phyloP scores from a whole-genome alignment of 92 coral and sea anemone species.

The Porites rus region DNA sequence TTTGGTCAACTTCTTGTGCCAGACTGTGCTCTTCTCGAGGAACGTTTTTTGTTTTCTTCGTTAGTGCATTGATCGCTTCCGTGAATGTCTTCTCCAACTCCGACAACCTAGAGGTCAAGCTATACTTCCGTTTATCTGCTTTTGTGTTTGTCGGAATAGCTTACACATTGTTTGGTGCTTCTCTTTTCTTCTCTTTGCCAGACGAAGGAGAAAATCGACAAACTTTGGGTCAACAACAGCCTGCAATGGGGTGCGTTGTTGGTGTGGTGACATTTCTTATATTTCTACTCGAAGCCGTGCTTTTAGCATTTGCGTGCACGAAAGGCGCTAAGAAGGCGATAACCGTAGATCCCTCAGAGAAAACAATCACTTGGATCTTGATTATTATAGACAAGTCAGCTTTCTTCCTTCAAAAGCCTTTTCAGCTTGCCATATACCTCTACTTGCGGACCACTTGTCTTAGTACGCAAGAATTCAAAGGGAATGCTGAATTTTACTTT shows the following conservation, averaged over 20 bases:
- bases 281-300: slow-evolving; percentile 36
- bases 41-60: slow-evolving; percentile 23
- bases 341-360: not conserved
- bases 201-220: not conserved
- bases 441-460: slow-evolving; percentile 18
- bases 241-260: slow-evolving; percentile 58
- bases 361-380: not conserved
- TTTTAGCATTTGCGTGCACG: not conserved
- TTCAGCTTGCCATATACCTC: slow-evolving; percentile 45
- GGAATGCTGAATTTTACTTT: slow-evolving; percentile 48
- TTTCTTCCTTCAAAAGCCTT: slow-evolving; percentile 41
- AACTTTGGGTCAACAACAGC: slow-evolving; percentile 41
- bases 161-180: slow-evolving; percentile 46
- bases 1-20: not conserved
- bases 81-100: slow-evolving; percentile 54
- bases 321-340: not conserved
- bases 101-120: slow-evolving; percentile 27
- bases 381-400: slow-evolving; percentile 11
- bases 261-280: slow-evolving; percentile 44
- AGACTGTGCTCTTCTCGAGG: slow-evolving; percentile 40
- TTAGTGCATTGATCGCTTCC: slow-evolving; percentile 35
- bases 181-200: slow-evolving; percentile 37
- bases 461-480: not conserved
- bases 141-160: slow-evolving; percentile 29
- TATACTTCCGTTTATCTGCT: slow-evolving; percentile 31